Base-by-base conservation (phyloP, 2,113 vertebrate species). In the Sclerurus mexicanus region DNA sequence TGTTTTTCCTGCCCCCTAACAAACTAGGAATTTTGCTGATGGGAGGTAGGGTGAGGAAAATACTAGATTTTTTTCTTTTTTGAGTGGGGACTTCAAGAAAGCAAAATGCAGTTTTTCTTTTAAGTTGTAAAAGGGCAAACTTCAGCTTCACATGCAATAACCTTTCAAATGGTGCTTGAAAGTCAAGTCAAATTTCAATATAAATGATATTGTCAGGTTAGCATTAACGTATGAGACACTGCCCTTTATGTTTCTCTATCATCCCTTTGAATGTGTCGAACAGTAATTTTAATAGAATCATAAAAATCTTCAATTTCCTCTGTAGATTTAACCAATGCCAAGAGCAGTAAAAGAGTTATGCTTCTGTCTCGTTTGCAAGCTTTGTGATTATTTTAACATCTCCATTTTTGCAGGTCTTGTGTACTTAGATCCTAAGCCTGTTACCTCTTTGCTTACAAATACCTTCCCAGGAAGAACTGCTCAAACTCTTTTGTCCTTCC, bases 281-380 rank as follows among this genome's bases (percentile, higher is more conserved):
- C 58, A 77, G 90, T 90, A 88, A 92, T 87, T 95, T 95, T 95
- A 96, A 95, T 74, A 96, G 96, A 96, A 95, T 74, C 89, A 67
- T 97, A 95, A 97, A 97, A 95, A 95, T 89, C 84, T 96, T 95
- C 91, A 85, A 87, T 96, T 96, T 97, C 92, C 92, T 96, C 84
- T 92, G 81, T 87, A 95, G 96, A 91, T 93, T 91, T 95, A 91
- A 91, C 69, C 90, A 91, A 76, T 53, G 92, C 89, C 86, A 95
- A 78, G 68, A 91, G 66, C 81, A 87, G 69, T 93, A 96, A 90
- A 71, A 90, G 53, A 87, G 50, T 85, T 95, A 91, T 33, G 46
- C 37, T 83, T 87, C 71, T 91, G 74, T 91, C 90, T 92, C 49
- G 1, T 90, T 87, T 64, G 52, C 35, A 80, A 90, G 77, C 91